Base-by-base conservation (phyloP, 2,888 invertebrate species). In the Patella pellucida region DNA sequence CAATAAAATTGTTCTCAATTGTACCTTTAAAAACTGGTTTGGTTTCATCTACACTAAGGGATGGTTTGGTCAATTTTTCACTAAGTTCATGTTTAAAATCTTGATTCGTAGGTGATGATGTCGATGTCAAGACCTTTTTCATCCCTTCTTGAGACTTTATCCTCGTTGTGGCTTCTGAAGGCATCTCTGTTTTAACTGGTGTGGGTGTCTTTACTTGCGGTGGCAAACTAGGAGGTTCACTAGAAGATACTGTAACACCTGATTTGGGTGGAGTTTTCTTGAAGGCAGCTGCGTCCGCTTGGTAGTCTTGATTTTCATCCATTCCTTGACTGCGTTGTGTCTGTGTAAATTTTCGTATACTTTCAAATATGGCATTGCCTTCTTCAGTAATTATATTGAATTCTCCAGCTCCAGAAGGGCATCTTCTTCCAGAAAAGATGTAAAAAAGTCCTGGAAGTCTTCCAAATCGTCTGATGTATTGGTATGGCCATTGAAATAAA, bases 401-500 rank as follows among this genome's bases (percentile, higher is more conserved):
- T 27, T 77, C 69, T 5, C 84, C 84, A 68, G 78, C 86, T 27
- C 89, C 89, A 72, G 89, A 86, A 9, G 81, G 74, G 79, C 89
- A 89, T 69, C 87, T 88, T 56, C 89, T 79, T 1, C 90, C 90
- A 52, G 88, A 86, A 79, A 89, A 87, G 78, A 90, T 84, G 9
- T 85, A 84, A 75, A 87, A 86, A 31, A 77, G 79, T 11, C 81
- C 81, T n/a, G 78, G 79, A n/a, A 79, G 84, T 54, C 79, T 82
- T 27, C 88, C 88, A 80, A 87, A 89, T 41, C 88, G 80, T 11
- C 88, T 81, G 52, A 89, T 85, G 73, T 86, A 83, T 16, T 81
- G 78, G 74, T 83, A 86, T 15, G 86, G 87, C 89, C 89, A 89
- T 14, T 82, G 81, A 76, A 76, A 83, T 16, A 86, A 67, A 15